Evolutionary conservation across 1,140 invertebrate species (phyloP), one percentile per base, ranked within the genome.

Genomic region (Sitophilus oryzae): DNA sequence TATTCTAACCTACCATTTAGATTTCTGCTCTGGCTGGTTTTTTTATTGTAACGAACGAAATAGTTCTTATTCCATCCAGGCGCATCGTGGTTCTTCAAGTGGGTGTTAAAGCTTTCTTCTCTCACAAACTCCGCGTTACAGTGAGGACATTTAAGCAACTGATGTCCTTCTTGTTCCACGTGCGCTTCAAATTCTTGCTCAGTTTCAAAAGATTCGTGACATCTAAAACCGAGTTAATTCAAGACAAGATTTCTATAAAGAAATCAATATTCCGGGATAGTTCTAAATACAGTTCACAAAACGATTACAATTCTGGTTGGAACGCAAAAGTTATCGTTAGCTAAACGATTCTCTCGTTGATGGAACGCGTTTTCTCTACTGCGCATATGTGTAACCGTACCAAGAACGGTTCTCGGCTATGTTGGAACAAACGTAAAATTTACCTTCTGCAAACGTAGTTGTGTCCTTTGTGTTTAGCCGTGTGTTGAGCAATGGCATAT

Each of bases 11-110:
- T n/a, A n/a, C n/a, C n/a, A n/a, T n/a, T n/a, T n/a, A n/a, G n/a
- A n/a, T n/a, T n/a, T n/a, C n/a, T n/a, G n/a, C n/a, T n/a, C n/a
- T n/a, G n/a, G n/a, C n/a, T n/a, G n/a, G n/a, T n/a, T n/a, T n/a
- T n/a, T n/a, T n/a, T n/a, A 2, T 45, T 45, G 38, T 44, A 56
- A 1, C 23, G 46, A 8, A 44, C 45, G 23, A 48, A 56, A 43
- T 47, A 47, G 22, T 56, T 56, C 25, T 56, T 56, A 43, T 56
- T 56, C 53, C 53, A 56, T 21, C 53, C 53, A 18, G 53, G 53
- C 2, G 53, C 53, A 9, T 56, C 53, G 20, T 56, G 53, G 21
- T 56, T 56, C 21, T 56, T 56, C 30, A 48, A 42, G 34, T 56
- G 53, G 11, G 35, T 34, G 35, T 56, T 56, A 10, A 48, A 43